phyloP scores from a whole-genome alignment of 2,888 invertebrate species.

The Loripinus fragilis region DNA sequence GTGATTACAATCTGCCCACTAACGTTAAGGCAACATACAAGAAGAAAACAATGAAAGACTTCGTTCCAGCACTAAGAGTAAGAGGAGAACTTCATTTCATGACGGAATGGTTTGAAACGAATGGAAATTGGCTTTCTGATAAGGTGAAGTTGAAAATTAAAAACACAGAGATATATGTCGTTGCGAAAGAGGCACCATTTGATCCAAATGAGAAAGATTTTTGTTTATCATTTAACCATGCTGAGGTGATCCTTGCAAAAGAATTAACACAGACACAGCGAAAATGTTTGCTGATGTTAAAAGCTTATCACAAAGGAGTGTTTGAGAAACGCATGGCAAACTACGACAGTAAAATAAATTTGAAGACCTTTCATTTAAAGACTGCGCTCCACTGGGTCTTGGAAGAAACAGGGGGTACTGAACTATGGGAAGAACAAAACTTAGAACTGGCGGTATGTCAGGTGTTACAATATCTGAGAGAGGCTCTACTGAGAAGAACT shows the following conservation, averaged over 20 bases:
- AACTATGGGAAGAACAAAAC: constrained; percentile 25
- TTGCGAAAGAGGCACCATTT: constrained; percentile 54
- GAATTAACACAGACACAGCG: constrained; percentile 45
- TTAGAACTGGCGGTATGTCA: constrained; percentile 11
- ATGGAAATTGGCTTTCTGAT: constrained; percentile 45
- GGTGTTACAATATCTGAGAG: constrained; percentile 21
- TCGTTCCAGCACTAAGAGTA: constrained; percentile 55
- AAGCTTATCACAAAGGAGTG: constrained; percentile 45
- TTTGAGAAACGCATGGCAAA: constrained; percentile 19
- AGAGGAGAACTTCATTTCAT: constrained; percentile 45
- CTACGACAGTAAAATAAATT: neutral
- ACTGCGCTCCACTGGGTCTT: constrained; percentile 52
- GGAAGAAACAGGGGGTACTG: constrained; percentile 35
- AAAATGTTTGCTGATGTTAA: constrained; percentile 44
- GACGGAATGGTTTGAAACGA: constrained; percentile 37
- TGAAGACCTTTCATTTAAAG: constrained; percentile 62
- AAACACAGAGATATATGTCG: constrained; percentile 50
- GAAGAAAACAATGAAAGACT: constrained; percentile 57
- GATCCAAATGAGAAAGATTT: constrained; percentile 51
- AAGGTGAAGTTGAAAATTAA: constrained; percentile 46
- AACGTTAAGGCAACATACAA: constrained; percentile 19
- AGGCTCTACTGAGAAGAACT: constrained; percentile 13
- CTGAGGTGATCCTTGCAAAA: constrained; percentile 52
- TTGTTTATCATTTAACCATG: constrained; percentile 59
- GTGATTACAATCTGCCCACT: neutral